These are phyloP conservation scores for Drosophila antonietae DNA, from an alignment of 2,888 invertebrate genomes.

Conservation along the genomic window DNA sequence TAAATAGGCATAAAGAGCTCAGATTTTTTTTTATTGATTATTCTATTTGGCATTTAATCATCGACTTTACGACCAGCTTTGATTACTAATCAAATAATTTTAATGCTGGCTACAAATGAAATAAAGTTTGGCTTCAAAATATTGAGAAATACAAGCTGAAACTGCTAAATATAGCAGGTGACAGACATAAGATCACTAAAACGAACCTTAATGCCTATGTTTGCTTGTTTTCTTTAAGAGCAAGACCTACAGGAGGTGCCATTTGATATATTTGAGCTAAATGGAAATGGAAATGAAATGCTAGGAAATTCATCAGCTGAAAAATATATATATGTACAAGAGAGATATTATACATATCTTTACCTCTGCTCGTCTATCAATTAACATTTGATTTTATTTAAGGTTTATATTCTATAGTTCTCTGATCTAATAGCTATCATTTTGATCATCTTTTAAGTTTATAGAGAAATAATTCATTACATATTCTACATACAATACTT, in stretches of 20 bases:
- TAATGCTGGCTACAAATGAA: not conserved
- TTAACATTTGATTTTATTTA: not conserved
- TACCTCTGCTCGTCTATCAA: not conserved
- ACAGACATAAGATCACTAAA: not conserved
- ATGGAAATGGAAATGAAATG: too few relatives aligned
- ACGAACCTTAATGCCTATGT: not conserved
- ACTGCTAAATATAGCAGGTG: not conserved
- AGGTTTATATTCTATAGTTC: too few relatives aligned
- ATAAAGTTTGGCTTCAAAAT: constrained; percentile 3
- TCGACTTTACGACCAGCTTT: constrained; percentile 63
- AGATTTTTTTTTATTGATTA: constrained; percentile 70
- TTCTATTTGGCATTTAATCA: constrained; percentile 71
- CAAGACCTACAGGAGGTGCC: too few relatives aligned
- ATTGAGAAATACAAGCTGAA: not conserved
- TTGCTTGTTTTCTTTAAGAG: too few relatives aligned
- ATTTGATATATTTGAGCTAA: too few relatives aligned
- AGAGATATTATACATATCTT: too few relatives aligned
- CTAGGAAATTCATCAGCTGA: too few relatives aligned
- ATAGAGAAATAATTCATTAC: too few relatives aligned
- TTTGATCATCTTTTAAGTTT: not conserved
- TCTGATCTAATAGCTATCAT: too few relatives aligned
- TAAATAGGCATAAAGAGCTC: constrained; percentile 27
- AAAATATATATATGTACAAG: too few relatives aligned
- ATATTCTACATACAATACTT: not conserved
- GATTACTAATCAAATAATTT: constrained; percentile 62